Percentiles rank a stretch among this genome's conserved stretches.
Conservation (phyloP, 2,888 invertebrate species). For the Unio pictorum region DNA sequence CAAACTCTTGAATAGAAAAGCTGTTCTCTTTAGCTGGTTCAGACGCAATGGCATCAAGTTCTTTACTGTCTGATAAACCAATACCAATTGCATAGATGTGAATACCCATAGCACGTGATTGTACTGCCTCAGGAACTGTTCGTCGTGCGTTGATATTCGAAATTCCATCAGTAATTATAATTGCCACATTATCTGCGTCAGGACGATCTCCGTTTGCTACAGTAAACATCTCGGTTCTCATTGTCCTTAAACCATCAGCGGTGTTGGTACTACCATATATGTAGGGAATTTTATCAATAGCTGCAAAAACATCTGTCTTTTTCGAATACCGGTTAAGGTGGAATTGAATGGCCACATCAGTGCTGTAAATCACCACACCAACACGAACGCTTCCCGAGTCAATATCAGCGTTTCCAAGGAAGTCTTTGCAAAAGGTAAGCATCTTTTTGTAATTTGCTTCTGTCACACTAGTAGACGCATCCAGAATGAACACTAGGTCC, state of each 20-base stretch:
- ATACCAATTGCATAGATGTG: slow-evolving; percentile 61
- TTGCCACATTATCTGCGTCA: slow-evolving; percentile 55
- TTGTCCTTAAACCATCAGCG: slow-evolving; percentile 54
- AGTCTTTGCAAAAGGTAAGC: slow-evolving; percentile 59
- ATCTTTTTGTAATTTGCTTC: slow-evolving; percentile 61
- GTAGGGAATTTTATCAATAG: slow-evolving; percentile 57
- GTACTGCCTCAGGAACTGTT: slow-evolving; percentile 55
- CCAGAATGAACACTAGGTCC: slow-evolving; percentile 66
- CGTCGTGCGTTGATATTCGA: slow-evolving; percentile 61
- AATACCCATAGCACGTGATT: slow-evolving; percentile 50
- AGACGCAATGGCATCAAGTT: slow-evolving; percentile 60
- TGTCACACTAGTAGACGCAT: slow-evolving; percentile 67
- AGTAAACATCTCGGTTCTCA: slow-evolving; percentile 57
- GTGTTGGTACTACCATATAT: slow-evolving; percentile 65
- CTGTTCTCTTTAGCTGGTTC: slow-evolving; percentile 48
- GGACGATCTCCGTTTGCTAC: slow-evolving; percentile 58
- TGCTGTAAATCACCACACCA: slow-evolving; percentile 61
- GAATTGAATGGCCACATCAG: slow-evolving; percentile 56
- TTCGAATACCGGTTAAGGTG: slow-evolving; percentile 52
- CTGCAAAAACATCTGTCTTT: slow-evolving; percentile 48
- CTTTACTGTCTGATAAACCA: slow-evolving; percentile 56
- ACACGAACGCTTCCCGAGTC: slow-evolving; percentile 55
- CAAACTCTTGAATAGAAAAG: slow-evolving; percentile 54
- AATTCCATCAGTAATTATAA: slow-evolving; percentile 65
- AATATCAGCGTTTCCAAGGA: slow-evolving; percentile 53